Evolutionary conservation across 2,113 vertebrate genomes (phyloP).

Genomic region (Nothobranchius kuhntae): DNA sequence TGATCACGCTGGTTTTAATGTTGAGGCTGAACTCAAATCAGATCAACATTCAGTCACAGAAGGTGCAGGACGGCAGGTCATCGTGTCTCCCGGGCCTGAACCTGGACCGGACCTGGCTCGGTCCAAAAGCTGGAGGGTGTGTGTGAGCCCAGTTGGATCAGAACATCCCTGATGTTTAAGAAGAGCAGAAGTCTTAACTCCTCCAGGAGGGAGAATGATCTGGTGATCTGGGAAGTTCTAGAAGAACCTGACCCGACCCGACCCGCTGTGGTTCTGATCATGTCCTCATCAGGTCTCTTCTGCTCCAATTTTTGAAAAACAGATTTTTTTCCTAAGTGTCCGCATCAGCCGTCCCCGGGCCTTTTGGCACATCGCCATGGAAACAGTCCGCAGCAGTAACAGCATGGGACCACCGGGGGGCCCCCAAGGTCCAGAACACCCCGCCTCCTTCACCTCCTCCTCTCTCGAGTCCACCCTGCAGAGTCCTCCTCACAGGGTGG

Average conservation of each 20-base stretch:
- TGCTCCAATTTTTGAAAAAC: neutral
- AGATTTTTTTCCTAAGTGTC: constrained; percentile 9
- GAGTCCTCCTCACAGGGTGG: constrained; percentile 85
- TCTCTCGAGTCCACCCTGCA: neutral
- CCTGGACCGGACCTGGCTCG: too few relatives aligned
- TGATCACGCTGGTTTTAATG: too few relatives aligned
- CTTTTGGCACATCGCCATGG: constrained; percentile 57
- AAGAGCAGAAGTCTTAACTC: too few relatives aligned
- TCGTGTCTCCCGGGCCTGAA: too few relatives aligned
- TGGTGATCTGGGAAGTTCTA: too few relatives aligned
- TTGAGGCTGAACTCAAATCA: too few relatives aligned
- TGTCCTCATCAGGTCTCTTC: neutral
- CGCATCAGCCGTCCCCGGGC: constrained; percentile 18
- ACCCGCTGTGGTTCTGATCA: neutral
- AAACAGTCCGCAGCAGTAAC: constrained; percentile 36
- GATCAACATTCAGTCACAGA: too few relatives aligned
- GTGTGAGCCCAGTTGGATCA: too few relatives aligned
- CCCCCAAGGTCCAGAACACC: neutral
- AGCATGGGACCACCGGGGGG: constrained; percentile 19
- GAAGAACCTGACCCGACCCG: too few relatives aligned
- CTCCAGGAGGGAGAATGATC: neutral
- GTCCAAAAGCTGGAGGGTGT: too few relatives aligned
- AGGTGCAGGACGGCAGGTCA: too few relatives aligned
- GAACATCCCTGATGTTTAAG: too few relatives aligned
- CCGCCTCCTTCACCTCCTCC: neutral